Conservation (phyloP, 2,797 vertebrate genomes). For the Lepus oiostolus region DNA sequence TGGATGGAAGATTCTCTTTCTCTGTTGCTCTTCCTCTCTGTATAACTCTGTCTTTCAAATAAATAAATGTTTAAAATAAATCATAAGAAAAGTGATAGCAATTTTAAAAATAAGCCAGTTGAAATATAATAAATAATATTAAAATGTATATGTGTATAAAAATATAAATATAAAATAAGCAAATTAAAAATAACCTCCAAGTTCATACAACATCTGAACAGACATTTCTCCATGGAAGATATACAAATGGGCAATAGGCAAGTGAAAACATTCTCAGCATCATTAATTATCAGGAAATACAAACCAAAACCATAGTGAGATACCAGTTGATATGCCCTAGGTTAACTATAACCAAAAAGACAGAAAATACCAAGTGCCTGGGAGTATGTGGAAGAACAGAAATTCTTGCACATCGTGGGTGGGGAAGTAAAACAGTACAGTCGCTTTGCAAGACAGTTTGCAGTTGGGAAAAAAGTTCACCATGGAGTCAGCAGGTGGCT, state of each 20-base stretch:
- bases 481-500: neutral
- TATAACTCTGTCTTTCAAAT: no score
- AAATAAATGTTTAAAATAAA: no score
- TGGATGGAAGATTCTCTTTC: no score
- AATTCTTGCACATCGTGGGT: neutral
- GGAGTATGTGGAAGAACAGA: neutral
- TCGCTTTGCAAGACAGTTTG: neutral
- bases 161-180: neutral
- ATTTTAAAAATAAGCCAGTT: neutral
- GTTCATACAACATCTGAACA: neutral
- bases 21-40: no score
- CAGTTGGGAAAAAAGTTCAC: neutral
- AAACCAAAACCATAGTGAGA: neutral
- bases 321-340: neutral
- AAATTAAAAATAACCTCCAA: neutral
- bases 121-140: neutral
- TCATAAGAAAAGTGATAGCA: neutral
- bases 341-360: constrained; percentile 7
- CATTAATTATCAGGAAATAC: neutral
- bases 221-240: neutral
- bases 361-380: neutral
- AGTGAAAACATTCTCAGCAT: neutral
- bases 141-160: neutral
- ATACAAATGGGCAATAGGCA: neutral
- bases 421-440: constrained; percentile 15